Base-by-base conservation (phyloP, 2,888 invertebrate genomes). In the Oscheius sp. region DNA sequence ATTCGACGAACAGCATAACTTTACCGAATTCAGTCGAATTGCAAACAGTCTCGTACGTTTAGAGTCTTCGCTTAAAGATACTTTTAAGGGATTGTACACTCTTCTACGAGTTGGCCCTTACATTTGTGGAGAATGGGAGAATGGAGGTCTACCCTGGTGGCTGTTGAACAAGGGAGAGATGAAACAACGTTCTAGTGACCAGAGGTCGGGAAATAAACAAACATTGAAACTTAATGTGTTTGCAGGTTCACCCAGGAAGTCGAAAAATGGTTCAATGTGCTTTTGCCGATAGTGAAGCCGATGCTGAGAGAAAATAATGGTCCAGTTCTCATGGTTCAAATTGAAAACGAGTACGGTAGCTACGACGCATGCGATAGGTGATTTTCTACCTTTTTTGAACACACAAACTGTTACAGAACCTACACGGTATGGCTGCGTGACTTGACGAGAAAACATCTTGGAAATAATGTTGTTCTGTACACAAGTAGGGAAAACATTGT, bases 191-290 rank as follows among this genome's bases (percentile, higher is more conserved):
- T 83, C 80, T 37, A 80, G 73, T 48, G 85, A 87, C 73, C 73
- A 68, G 29, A 77, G 72, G 84, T 86, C 21, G 21, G 21, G 21
- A 21, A 21, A 21, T 68, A 42, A 3, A 42, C 4, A 5, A 42
- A 42, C 42, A 21, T 42, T 42, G 42, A 42, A 42, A 42, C 42
- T 42, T 5, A 51, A 35, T 29, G 9, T 13, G 1, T 80, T 90
- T 89, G 89, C 70, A 79, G 78, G 10, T 97, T 96, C 90, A 96
- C 95, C 89, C 96, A 96, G 85, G 96, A 74, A 53, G 83, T 84
- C 0, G 66, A 75, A 9, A 76, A 78, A 35, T 84, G 81, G 82
- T 84, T 81, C 71, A 55, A 2, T 94, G 87, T 84, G 2, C 78
- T 91, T n/a, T 86, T 90, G 9, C 89, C 90, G 2, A 86, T 83